A percentile compares a stretch with the other conserved stretches of the same genome.
phyloP scores from a whole-genome alignment of 2,113 vertebrate species.

The Corythoichthys haematopterus region DNA sequence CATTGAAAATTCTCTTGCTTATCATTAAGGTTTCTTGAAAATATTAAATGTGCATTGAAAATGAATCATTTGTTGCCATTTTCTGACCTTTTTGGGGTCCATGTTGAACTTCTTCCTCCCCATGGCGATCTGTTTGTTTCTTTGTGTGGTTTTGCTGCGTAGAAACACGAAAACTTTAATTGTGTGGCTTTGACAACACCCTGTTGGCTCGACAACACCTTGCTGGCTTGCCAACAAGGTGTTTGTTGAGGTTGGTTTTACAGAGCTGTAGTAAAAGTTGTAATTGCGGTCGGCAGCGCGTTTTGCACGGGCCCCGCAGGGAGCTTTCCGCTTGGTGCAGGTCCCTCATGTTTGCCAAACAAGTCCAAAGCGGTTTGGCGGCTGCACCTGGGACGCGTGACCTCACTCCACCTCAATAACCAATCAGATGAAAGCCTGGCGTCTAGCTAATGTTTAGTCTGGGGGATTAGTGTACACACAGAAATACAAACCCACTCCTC shows the following conservation, averaged over 20 bases:
- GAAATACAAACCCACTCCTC: conserved; percentile 5
- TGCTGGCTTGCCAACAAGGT: conserved; percentile 5
- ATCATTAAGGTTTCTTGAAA: no score
- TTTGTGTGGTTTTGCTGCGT: conserved; percentile 91
- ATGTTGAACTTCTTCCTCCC: conserved; percentile 99
- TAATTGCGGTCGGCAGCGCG: not conserved
- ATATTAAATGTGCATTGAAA: not conserved
- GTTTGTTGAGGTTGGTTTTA: not conserved
- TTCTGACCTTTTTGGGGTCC: conserved; percentile 91
- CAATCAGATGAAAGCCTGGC: conserved; percentile 36
- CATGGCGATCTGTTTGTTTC: conserved; percentile 97
- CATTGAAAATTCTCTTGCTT: no score
- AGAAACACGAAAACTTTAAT: conserved; percentile 19
- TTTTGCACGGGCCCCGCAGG: conserved; percentile 13
- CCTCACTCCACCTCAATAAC: conserved; percentile 35
- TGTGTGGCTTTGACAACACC: conserved; percentile 6
- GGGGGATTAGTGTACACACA: conserved; percentile 28
- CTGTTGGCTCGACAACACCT: conserved; percentile 20
- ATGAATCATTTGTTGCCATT: not conserved
- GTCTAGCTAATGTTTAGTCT: conserved; percentile 44
- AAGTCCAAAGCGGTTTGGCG: conserved; percentile 20
- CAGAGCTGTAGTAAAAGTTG: not conserved
- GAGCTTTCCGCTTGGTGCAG: conserved; percentile 28
- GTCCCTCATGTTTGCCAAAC: conserved; percentile 29
- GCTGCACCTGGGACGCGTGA: conserved; percentile 42